These are phyloP conservation scores for Apodemia mormo DNA, from an alignment of 2,888 invertebrate genomes.

Conservation along the genomic window DNA sequence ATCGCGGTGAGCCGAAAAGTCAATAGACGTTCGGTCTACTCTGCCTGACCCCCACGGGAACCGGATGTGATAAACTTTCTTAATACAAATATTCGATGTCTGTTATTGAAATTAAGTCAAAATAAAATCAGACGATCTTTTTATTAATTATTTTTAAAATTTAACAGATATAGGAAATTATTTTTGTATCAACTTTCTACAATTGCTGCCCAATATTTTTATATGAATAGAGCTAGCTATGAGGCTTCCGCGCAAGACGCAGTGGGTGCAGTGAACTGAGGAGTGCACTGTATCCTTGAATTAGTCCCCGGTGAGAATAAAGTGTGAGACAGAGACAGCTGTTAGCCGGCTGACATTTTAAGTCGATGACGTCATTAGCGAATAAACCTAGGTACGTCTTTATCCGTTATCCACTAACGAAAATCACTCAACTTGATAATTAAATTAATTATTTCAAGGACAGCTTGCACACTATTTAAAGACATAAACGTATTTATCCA, in stretches of 20 bases:
- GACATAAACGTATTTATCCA: too few relatives aligned
- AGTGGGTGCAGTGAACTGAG: conserved; percentile 74
- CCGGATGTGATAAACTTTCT: too few relatives aligned
- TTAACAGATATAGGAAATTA: neutral
- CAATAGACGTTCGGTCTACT: too few relatives aligned
- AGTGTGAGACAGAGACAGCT: conserved; percentile 54
- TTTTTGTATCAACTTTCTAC: conserved; percentile 4
- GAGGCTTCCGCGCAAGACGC: conserved; percentile 57
- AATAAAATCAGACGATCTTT: too few relatives aligned
- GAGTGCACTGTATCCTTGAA: conserved; percentile 73
- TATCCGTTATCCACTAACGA: neutral
- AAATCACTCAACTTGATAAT: neutral
- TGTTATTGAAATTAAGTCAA: too few relatives aligned
- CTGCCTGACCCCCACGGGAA: too few relatives aligned
- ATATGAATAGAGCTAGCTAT: conserved; percentile 32
- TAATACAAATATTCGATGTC: too few relatives aligned
- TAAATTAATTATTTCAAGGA: too few relatives aligned
- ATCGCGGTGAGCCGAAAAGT: too few relatives aligned
- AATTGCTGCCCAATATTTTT: conserved; percentile 31
- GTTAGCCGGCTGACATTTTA: conserved; percentile 59
- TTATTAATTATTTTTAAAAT: too few relatives aligned
- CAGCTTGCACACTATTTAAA: too few relatives aligned
- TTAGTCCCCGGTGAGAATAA: conserved; percentile 62
- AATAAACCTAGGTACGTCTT: conserved; percentile 25
- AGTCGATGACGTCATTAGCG: conserved; percentile 59